Evolutionary conservation across 2,113 vertebrate species (phyloP), one percentile per base, ranked within the genome.

Genomic region (Smithornis capensis): DNA sequence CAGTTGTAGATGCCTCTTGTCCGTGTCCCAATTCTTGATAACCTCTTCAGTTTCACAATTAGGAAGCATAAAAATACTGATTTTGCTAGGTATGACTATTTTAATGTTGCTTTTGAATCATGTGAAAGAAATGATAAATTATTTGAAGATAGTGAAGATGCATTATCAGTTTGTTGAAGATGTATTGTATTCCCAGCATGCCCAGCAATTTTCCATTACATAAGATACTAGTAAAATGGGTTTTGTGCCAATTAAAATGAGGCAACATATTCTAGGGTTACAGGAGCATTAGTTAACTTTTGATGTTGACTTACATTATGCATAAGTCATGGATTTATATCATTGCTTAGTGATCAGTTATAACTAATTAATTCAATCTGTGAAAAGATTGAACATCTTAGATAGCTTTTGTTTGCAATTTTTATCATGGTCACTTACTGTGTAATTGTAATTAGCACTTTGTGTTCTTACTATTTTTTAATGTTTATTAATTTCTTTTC

Each of bases 181-280:
- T 52, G 22, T 19, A 0, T 14, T 53, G 3, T 35, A 31, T 52
- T 28, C 81, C 23, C 10, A 40, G 9, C 9, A 35, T 35, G 16
- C 2, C 35, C 17, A 56, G 57, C n/a, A 71, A 11, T 6, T 3
- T 79, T 60, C 27, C 7, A 3, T 63, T 25, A 22, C 19, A 6
- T 44, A 47, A 85, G 13, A 57, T 4, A 12, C 33, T 5, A 59
- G 4, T 59, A 28, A 79, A 50, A 52, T 14, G 4, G 0, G 3
- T 70, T 67, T 45, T 50, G 7, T 71, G 15, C 6, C 29, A 47
- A 17, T 11, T 90, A 28, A 57, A 80, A n/a, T 45, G 2, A 37
- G 64, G 7, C 12, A 19, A 6, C 0, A 0, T 78, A 9, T 62
- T 74, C 31, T 0, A 0, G 37, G 76, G 73, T 9, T 71, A 1